These are phyloP conservation scores for Axea sp. DNA, from an alignment of 2,888 invertebrate species.

Conservation along the genomic window DNA sequence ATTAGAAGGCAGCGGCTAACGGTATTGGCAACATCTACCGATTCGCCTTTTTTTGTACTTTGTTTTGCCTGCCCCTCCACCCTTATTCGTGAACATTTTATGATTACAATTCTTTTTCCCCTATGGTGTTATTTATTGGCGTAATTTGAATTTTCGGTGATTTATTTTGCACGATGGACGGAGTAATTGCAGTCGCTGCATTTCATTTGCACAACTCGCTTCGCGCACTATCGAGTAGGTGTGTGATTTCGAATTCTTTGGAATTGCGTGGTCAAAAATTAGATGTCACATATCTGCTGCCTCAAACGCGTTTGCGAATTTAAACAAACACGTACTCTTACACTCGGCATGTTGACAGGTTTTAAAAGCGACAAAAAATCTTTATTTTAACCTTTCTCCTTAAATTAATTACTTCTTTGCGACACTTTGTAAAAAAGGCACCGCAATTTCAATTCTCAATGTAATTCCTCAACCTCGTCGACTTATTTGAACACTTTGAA, in stretches of 20 bases:
- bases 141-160: neutral
- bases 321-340: too few species aligned
- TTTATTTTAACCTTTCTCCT: too few species aligned
- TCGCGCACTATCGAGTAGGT: too few species aligned
- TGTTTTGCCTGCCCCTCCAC: slow-evolving; percentile 7
- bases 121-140: slow-evolving; percentile 5
- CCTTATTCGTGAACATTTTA: neutral
- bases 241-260: too few species aligned
- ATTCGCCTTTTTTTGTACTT: slow-evolving; percentile 16
- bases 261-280: too few species aligned
- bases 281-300: too few species aligned
- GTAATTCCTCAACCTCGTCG: slow-evolving; percentile 1
- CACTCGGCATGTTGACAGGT: too few species aligned
- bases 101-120: neutral
- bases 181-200: neutral
- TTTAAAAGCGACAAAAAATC: too few species aligned
- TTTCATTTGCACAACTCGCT: too few species aligned
- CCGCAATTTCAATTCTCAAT: neutral
- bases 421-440: too few species aligned
- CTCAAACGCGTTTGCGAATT: too few species aligned
- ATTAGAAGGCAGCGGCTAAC: slow-evolving; percentile 76
- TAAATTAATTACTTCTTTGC: too few species aligned
- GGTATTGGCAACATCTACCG: slow-evolving; percentile 73
- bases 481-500: slow-evolving; percentile 2
- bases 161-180: neutral